phyloP scores from a whole-genome alignment of 2,888 invertebrate genomes.

The Palloptera scutellata region DNA sequence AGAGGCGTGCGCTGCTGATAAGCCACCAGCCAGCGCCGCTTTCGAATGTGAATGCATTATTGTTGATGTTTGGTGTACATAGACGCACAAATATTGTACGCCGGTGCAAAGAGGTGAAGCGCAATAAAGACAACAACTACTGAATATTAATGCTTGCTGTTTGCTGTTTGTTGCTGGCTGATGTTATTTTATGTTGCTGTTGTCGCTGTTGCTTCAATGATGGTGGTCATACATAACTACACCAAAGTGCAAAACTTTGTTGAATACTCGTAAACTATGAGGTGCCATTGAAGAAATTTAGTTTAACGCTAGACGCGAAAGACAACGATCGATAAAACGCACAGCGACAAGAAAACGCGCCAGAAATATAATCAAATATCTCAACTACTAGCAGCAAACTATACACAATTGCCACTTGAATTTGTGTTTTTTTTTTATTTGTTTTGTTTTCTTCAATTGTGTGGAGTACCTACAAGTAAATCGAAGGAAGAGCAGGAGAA shows the following conservation, averaged over 20 bases:
- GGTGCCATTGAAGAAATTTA: conserved; percentile 25
- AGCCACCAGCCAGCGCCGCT: too few relatives aligned
- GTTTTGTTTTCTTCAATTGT: too few relatives aligned
- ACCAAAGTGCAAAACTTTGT: conserved; percentile 21
- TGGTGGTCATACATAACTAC: neutral
- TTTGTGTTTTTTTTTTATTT: too few relatives aligned
- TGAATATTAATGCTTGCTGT: neutral
- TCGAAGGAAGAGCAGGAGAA: too few relatives aligned
- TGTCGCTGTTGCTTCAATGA: neutral
- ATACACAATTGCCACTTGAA: neutral
- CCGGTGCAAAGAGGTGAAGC: neutral
- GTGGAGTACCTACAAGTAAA: too few relatives aligned
- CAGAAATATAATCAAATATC: neutral
- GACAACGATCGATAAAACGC: conserved; percentile 23
- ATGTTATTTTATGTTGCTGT: conserved; percentile 7
- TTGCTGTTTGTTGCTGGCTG: neutral
- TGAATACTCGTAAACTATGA: conserved; percentile 13
- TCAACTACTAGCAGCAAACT: neutral
- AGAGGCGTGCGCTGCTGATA: too few relatives aligned
- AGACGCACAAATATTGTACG: neutral
- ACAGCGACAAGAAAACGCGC: neutral
- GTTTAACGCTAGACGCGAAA: conserved; percentile 30
- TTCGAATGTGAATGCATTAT: too few relatives aligned
- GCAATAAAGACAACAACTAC: neutral
- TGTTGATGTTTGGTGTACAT: too few relatives aligned